Percentiles rank a stretch among this genome's conserved stretches.
Conservation (phyloP, 2,797 vertebrate species). For the Tokudaia tokunoshimensis region DNA sequence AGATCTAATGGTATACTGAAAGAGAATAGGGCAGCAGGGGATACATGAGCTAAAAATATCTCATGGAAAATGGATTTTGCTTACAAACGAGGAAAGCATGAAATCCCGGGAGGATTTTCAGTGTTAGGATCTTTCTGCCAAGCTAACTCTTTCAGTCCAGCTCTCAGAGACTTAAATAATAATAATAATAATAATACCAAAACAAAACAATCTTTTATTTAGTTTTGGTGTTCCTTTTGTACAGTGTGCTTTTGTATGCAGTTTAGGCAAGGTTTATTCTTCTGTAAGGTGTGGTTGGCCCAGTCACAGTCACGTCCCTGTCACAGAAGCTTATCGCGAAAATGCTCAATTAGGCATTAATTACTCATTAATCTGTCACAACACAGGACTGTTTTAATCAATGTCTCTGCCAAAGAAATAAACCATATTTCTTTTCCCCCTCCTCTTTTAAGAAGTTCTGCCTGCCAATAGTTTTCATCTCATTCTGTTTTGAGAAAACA, state of each 20-base stretch:
- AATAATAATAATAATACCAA: not conserved
- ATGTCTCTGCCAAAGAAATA: slow-evolving; percentile 77
- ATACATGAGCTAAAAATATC: slow-evolving; percentile 87
- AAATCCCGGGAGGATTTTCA: slow-evolving; percentile 84
- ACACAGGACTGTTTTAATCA: slow-evolving; percentile 78
- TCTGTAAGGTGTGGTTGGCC: not conserved
- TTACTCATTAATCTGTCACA: slow-evolving; percentile 81
- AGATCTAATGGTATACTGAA: slow-evolving; percentile 84
- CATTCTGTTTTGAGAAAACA: slow-evolving; percentile 72
- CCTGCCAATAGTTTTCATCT: slow-evolving; percentile 70
- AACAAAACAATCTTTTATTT: slow-evolving; percentile 31
- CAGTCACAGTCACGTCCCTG: slow-evolving; percentile 4
- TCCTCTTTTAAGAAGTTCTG: slow-evolving; percentile 63
- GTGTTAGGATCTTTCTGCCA: slow-evolving; percentile 77
- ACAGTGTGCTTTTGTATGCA: not conserved
- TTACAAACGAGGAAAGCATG: slow-evolving; percentile 82
- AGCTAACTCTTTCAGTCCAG: slow-evolving; percentile 60
- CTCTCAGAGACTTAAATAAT: slow-evolving; percentile 52
- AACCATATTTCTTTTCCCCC: slow-evolving; percentile 64
- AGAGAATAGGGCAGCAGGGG: slow-evolving; percentile 83
- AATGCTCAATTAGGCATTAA: slow-evolving; percentile 81
- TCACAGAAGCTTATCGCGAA: slow-evolving; percentile 59
- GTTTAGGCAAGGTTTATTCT: slow-evolving; percentile 13
- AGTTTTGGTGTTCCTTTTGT: not conserved
- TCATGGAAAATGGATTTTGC: slow-evolving; percentile 85